These are phyloP conservation scores for Orchesella cincta DNA, from an alignment of 1,140 invertebrate genomes.

Conservation along the genomic window DNA sequence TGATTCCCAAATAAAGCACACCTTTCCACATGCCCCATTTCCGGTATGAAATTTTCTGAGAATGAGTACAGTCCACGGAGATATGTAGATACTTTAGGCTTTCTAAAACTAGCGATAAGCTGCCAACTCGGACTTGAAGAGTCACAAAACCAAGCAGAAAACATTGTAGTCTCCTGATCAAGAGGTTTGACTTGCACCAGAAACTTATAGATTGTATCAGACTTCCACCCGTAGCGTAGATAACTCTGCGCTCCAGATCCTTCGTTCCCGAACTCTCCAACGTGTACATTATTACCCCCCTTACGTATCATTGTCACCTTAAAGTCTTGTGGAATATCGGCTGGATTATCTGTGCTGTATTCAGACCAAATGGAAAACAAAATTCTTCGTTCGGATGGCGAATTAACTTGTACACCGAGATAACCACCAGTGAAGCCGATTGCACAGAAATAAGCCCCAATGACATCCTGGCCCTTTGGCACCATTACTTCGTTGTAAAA, in stretches of 20 bases:
- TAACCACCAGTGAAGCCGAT: conserved; percentile 47
- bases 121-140: conserved; percentile 28
- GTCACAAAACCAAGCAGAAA: conserved; percentile 33
- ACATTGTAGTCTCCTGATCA: conserved; percentile 5
- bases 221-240: conserved; percentile 26
- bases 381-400: conserved; percentile 34
- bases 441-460: conserved; percentile 43
- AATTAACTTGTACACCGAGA: conserved; percentile 48
- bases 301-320: conserved; percentile 36
- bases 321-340: conserved; percentile 41
- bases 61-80: conserved; percentile 40
- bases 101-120: conserved; percentile 38
- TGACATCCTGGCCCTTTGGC: conserved; percentile 38
- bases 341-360: conserved; percentile 40
- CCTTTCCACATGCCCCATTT: conserved; percentile 39
- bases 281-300: conserved; percentile 25
- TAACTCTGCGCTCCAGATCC: conserved; percentile 32
- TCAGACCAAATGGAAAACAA: conserved; percentile 48
- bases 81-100: conserved; percentile 36
- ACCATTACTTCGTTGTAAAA: conserved; percentile 49
- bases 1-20: conserved; percentile 40
- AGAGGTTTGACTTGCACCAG: background rate
- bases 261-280: conserved; percentile 38
- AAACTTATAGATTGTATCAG: conserved; percentile 7
- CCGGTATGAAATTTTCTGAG: conserved; percentile 46